Evolutionary conservation across 2,888 invertebrate genomes (phyloP).

Genomic region (Cyaniris semiargus): DNA sequence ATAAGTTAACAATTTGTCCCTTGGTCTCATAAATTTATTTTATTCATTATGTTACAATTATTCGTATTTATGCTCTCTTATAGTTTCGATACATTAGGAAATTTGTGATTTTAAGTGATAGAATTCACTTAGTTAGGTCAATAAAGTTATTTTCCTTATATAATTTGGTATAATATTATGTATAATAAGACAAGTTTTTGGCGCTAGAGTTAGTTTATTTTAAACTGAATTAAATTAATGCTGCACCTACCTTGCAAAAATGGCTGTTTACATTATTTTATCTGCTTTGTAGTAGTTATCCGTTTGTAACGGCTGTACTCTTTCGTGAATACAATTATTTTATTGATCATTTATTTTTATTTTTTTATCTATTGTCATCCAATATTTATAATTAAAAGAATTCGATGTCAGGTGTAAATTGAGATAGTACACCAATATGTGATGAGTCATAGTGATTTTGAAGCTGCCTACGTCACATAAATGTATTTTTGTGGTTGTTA

Average conservation of each 20-base stretch:
- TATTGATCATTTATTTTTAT: not conserved
- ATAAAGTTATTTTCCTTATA: not conserved
- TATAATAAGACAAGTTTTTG: not conserved
- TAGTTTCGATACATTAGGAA: not conserved
- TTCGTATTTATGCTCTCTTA: not conserved
- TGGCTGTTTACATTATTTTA: too few relatives aligned
- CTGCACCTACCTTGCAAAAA: too few relatives aligned
- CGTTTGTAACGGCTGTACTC: not conserved
- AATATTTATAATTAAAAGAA: not conserved
- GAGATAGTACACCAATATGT: slow-evolving; percentile 47
- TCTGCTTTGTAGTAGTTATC: too few relatives aligned
- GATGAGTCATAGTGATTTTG: slow-evolving; percentile 50
- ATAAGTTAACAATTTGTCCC: not conserved
- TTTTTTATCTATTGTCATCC: not conserved
- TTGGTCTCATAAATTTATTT: not conserved
- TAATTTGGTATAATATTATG: not conserved
- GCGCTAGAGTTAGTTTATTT: too few relatives aligned
- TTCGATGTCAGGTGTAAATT: slow-evolving; percentile 35
- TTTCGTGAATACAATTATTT: not conserved
- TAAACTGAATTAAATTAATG: too few relatives aligned
- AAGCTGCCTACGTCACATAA: slow-evolving; percentile 30
- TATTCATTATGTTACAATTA: not conserved
- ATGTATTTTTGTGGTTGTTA: slow-evolving; percentile 10
- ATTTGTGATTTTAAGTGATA: not conserved
- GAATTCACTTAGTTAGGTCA: not conserved